phyloP scores from a whole-genome alignment of 2,888 invertebrate species.

The Diarsia mendica region DNA sequence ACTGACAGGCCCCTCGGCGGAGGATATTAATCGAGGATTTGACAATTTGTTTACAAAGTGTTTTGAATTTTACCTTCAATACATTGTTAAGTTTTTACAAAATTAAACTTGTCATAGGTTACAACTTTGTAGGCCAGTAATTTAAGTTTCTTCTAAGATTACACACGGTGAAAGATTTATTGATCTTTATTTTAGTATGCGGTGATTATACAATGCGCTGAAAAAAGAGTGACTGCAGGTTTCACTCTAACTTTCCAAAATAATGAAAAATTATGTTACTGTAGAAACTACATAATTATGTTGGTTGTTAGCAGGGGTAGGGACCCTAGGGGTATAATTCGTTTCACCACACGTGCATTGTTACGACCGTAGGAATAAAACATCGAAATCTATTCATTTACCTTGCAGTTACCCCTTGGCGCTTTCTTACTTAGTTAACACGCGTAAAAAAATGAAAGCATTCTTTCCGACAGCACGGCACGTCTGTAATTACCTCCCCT shows the following conservation, averaged over 20 bases:
- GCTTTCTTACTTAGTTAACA: not conserved
- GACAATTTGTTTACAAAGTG: not conserved
- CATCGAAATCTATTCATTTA: not conserved
- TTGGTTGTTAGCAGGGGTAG: too few species aligned
- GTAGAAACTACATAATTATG: not conserved
- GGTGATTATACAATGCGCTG: not conserved
- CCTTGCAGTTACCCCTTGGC: not conserved
- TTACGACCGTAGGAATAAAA: not conserved
- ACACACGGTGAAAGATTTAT: not conserved
- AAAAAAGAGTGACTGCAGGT: not conserved
- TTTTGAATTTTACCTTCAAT: not conserved
- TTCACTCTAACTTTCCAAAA: not conserved
- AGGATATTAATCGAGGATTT: too few species aligned
- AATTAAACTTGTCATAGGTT: not conserved
- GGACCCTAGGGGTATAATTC: not conserved
- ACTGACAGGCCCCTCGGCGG: too few species aligned
- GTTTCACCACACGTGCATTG: not conserved
- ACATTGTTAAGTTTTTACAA: not conserved
- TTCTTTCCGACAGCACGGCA: too few species aligned
- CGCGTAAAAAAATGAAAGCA: not conserved
- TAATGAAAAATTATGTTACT: not conserved
- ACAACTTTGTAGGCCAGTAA: not conserved
- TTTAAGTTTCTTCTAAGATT: not conserved
- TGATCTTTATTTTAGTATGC: not conserved
- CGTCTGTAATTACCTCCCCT: conserved; percentile 14